Conservation (phyloP, 2,888 invertebrate species). For the Nipponacmea schrenckii region DNA sequence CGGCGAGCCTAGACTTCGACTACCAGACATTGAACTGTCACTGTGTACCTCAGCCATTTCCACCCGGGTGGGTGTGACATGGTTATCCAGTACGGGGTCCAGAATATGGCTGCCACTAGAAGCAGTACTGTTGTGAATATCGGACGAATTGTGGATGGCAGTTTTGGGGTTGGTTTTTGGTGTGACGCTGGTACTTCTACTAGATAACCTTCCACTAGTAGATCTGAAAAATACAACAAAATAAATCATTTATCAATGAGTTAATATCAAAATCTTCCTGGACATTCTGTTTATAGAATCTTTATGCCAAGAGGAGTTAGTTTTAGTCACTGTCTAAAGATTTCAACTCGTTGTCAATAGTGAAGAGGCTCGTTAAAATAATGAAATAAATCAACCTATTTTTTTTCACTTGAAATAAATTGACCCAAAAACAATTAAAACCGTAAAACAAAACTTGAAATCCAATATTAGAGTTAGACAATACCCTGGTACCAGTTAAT, state of each 20-base stretch:
- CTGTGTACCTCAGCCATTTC: constrained; percentile 59
- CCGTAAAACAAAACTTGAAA: too few species aligned
- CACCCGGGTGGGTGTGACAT: constrained; percentile 39
- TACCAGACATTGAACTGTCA: constrained; percentile 61
- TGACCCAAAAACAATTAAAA: too few species aligned
- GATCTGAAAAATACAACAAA: constrained; percentile 50
- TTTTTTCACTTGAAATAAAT: too few species aligned
- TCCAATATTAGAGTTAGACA: too few species aligned
- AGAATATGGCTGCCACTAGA: constrained; percentile 65
- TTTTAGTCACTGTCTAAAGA: too few species aligned
- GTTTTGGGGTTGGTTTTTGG: constrained; percentile 60
- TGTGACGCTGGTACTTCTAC: constrained; percentile 65
- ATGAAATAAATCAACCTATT: too few species aligned
- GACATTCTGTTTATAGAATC: too few species aligned
- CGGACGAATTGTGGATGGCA: constrained; percentile 61
- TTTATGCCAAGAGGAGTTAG: too few species aligned
- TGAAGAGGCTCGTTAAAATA: too few species aligned
- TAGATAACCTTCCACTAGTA: constrained; percentile 64
- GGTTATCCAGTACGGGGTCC: constrained; percentile 41
- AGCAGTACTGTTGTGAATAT: constrained; percentile 59
- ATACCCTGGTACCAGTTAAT: too few species aligned
- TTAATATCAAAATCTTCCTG: too few species aligned
- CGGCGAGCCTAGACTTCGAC: constrained; percentile 59
- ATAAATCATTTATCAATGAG: not conserved
- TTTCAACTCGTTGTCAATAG: too few species aligned